These are phyloP conservation scores for Drosophila mercatorum DNA, from an alignment of 2,888 invertebrate species.

Conservation along the genomic window DNA sequence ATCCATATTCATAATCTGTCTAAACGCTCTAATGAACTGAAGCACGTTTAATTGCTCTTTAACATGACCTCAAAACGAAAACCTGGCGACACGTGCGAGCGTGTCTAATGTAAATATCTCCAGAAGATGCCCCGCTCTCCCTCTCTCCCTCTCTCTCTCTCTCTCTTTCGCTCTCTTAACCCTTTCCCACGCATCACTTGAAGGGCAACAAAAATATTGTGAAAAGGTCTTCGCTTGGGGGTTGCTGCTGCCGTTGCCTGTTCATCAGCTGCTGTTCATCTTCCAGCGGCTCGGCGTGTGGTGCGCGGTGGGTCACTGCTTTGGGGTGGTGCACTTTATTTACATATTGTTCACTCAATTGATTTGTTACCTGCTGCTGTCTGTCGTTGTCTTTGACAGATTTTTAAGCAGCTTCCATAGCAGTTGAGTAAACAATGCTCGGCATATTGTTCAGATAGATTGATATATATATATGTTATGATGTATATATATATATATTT, in stretches of 20 bases:
- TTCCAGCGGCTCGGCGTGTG: neutral
- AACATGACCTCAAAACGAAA: conserved; percentile 58
- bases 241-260: conserved; percentile 8
- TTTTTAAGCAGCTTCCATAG: conserved; percentile 55
- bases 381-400: conserved; percentile 74
- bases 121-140: neutral
- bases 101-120: conserved; percentile 52
- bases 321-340: conserved; percentile 61
- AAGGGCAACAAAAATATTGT: conserved; percentile 35
- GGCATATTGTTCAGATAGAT: conserved; percentile 16
- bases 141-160: neutral
- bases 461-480: no score
- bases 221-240: conserved; percentile 16
- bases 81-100: conserved; percentile 60
- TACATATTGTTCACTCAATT: conserved; percentile 79
- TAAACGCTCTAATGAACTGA: conserved; percentile 75
- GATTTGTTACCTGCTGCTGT: conserved; percentile 74
- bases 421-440: conserved; percentile 55
- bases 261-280: neutral
- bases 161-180: conserved; percentile 21
- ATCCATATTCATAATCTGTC: conserved; percentile 40
- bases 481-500: neutral
- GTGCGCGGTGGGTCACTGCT: conserved; percentile 1
- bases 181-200: conserved; percentile 46
- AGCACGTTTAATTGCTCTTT: conserved; percentile 73